A percentile compares a stretch with the other conserved stretches of the same genome.
These are phyloP conservation scores for Aproaerema taeniolella DNA, from an alignment of 2,888 invertebrate genomes.

Conservation along the genomic window DNA sequence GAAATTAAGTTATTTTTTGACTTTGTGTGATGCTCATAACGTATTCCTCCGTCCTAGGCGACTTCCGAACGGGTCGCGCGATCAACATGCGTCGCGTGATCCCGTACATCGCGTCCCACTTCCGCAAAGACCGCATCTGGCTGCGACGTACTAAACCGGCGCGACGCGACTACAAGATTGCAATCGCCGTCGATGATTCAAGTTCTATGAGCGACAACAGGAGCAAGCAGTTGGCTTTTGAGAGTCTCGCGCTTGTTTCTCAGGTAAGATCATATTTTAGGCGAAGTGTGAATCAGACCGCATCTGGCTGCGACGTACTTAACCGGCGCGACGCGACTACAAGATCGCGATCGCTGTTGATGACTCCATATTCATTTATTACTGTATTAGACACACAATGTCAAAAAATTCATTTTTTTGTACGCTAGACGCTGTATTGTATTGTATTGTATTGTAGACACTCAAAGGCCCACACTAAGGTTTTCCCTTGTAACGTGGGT, in stretches of 20 bases:
- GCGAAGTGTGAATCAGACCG: too few relatives aligned
- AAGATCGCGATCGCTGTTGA: slow-evolving; percentile 98
- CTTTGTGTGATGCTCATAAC: too few relatives aligned
- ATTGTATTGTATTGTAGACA: too few relatives aligned
- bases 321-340: slow-evolving; percentile 96
- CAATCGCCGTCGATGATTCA: slow-evolving; percentile 98
- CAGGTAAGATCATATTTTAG: too few relatives aligned
- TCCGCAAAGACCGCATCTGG: slow-evolving; percentile 99
- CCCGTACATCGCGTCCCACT: slow-evolving; percentile 99
- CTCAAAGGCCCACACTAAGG: too few relatives aligned
- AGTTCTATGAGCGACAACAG: slow-evolving; percentile 93
- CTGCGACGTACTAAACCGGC: slow-evolving; percentile 95
- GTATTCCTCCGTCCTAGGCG: slow-evolving; percentile 84
- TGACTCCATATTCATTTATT: too few relatives aligned
- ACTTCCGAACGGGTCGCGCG: slow-evolving; percentile 96
- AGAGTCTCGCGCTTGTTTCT: slow-evolving; percentile 94
- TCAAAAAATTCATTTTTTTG: too few relatives aligned
- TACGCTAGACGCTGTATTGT: too few relatives aligned
- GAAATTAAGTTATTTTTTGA: too few relatives aligned
- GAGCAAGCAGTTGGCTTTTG: slow-evolving; percentile 94
- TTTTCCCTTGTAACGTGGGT: too few relatives aligned
- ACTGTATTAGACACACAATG: too few relatives aligned
- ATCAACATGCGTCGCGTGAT: slow-evolving; percentile 98
- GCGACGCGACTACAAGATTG: slow-evolving; percentile 96
- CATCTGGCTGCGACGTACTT: slow-evolving; percentile 97